Evolutionary conservation across 1,140 invertebrate genomes (phyloP).

Genomic region (Helicoverpa zea): DNA sequence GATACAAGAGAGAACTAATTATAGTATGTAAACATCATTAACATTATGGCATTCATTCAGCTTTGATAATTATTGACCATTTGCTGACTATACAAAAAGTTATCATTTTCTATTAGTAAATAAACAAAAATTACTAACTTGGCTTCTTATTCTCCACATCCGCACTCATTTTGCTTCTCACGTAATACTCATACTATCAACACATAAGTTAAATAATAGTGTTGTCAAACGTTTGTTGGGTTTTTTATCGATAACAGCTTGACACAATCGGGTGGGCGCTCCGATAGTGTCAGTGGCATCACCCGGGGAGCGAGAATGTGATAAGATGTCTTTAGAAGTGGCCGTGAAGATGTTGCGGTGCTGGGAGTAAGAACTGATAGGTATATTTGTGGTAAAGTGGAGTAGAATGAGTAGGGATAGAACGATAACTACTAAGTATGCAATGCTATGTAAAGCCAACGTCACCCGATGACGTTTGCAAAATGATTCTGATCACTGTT

Average conservation of each 20-base stretch:
- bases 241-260: slow-evolving; percentile 13
- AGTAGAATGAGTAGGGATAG: no score
- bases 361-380: background rate
- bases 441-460: no score
- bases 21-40: no score
- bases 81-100: no score
- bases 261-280: background rate
- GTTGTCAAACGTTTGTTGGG: background rate
- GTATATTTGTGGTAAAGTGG: no score
- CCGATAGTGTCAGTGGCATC: slow-evolving; percentile 2
- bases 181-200: background rate
- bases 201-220: background rate
- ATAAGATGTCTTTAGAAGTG: background rate
- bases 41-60: no score
- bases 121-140: slow-evolving; percentile 14
- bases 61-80: no score
- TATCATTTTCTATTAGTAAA: no score
- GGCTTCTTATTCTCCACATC: slow-evolving; percentile 8
- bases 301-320: background rate
- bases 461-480: no score
- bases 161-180: slow-evolving; percentile 12
- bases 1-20: no score
- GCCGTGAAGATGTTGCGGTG: background rate
- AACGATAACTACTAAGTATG: no score
- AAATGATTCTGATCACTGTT: no score